Conservation (phyloP, 2,113 vertebrate species). For the Gambusia holbrooki region DNA sequence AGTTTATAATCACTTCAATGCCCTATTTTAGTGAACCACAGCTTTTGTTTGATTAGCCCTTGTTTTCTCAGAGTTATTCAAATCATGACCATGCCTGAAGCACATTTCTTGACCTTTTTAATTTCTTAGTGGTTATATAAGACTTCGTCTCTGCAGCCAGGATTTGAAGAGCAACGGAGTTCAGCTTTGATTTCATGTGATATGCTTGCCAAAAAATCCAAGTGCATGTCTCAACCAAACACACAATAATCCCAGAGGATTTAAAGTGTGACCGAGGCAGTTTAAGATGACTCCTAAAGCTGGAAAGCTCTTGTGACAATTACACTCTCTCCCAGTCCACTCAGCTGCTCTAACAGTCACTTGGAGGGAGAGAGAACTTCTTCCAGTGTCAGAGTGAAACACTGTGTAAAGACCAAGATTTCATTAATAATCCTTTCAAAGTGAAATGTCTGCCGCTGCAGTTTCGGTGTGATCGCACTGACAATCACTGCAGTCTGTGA, state of each 20-base stretch:
- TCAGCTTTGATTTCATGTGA: constrained; percentile 28
- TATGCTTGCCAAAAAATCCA: constrained; percentile 20
- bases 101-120: constrained; percentile 13
- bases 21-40: constrained; percentile 32
- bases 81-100: constrained; percentile 7
- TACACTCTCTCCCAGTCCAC: constrained; percentile 44
- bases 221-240: constrained; percentile 2
- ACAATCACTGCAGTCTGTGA: constrained; percentile 60
- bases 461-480: constrained; percentile 63
- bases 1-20: constrained; percentile 9
- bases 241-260: constrained; percentile 22
- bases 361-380: constrained; percentile 50
- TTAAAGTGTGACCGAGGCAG: constrained; percentile 54
- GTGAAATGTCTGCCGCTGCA: constrained; percentile 71
- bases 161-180: constrained; percentile 37
- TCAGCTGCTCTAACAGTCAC: constrained; percentile 55
- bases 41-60: constrained; percentile 15
- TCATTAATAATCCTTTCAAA: constrained; percentile 76
- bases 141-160: constrained; percentile 8
- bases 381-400: constrained; percentile 62
- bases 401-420: constrained; percentile 68
- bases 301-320: constrained; percentile 57
- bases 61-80: constrained; percentile 14
- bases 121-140: constrained; percentile 3
- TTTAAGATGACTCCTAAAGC: constrained; percentile 44